phyloP scores from a whole-genome alignment of 2,888 invertebrate species.

The Molanna angustata region DNA sequence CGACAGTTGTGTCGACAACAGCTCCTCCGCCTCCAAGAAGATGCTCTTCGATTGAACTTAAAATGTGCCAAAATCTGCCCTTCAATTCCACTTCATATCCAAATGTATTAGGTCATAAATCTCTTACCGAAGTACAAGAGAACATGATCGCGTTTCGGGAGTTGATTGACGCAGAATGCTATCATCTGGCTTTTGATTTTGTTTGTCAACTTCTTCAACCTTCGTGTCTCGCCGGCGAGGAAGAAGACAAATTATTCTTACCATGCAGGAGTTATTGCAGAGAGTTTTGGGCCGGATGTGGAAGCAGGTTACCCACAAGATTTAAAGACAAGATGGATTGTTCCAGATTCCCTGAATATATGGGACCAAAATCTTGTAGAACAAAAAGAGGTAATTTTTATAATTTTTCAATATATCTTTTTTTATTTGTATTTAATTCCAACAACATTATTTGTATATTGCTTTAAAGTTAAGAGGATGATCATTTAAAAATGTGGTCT shows the following conservation, averaged over 20 bases:
- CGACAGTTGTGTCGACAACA: slow-evolving; percentile 45
- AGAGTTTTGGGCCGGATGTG: slow-evolving; percentile 81
- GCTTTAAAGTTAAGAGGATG: no score
- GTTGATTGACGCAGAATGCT: slow-evolving; percentile 89
- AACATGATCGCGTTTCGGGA: slow-evolving; percentile 82
- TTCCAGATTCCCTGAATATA: slow-evolving; percentile 74
- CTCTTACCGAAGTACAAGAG: slow-evolving; percentile 62
- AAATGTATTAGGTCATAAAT: slow-evolving; percentile 69
- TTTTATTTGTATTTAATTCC: no score
- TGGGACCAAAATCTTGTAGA: slow-evolving; percentile 69
- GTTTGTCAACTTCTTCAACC: slow-evolving; percentile 86
- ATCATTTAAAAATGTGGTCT: no score
- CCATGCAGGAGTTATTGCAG: slow-evolving; percentile 84
- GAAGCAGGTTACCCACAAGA: slow-evolving; percentile 67
- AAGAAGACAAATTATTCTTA: slow-evolving; percentile 58
- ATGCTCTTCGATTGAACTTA: slow-evolving; percentile 64
- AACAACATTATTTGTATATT: no score
- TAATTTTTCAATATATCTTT: no score
- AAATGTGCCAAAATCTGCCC: slow-evolving; percentile 67
- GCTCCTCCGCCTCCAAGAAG: slow-evolving; percentile 62
- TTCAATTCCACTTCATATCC: slow-evolving; percentile 84
- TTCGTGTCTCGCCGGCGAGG: slow-evolving; percentile 55
- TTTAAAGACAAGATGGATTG: slow-evolving; percentile 75
- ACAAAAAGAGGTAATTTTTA: slow-evolving; percentile 77
- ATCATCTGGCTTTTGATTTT: slow-evolving; percentile 83